phyloP scores from a whole-genome alignment of 2,113 vertebrate genomes.

The Argyrosomus japonicus region DNA sequence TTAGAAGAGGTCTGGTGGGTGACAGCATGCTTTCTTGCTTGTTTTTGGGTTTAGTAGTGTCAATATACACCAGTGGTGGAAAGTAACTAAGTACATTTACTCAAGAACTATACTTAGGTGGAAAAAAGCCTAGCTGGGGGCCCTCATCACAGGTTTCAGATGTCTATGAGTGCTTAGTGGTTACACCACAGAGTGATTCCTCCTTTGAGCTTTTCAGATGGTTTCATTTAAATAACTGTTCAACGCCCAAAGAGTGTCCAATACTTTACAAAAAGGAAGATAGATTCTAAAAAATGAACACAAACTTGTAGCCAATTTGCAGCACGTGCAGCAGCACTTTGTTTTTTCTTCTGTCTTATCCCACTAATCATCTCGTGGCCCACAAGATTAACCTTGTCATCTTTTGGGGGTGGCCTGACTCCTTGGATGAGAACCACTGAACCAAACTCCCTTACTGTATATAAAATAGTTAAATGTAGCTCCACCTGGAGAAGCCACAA shows the following conservation, averaged over 20 bases:
- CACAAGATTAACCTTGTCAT: too few relatives aligned
- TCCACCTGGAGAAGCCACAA: too few relatives aligned
- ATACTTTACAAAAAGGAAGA: background rate
- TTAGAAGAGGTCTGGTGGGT: constrained; percentile 23
- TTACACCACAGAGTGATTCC: background rate
- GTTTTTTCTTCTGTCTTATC: background rate
- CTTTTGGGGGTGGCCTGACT: background rate
- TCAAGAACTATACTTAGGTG: background rate
- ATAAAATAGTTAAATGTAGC: too few relatives aligned
- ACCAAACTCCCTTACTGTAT: background rate
- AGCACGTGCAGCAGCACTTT: background rate
- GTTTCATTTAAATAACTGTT: background rate
- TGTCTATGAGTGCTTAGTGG: background rate
- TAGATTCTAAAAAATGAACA: background rate
- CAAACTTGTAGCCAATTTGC: background rate
- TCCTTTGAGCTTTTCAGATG: background rate
- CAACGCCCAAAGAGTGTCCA: background rate
- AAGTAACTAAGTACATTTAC: background rate
- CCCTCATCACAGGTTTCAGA: background rate
- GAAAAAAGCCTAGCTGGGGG: background rate
- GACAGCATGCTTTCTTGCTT: background rate
- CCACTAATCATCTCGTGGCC: too few relatives aligned
- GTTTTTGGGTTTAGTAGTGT: constrained; percentile 14
- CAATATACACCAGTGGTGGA: background rate
- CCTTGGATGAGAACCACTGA: too few relatives aligned